phyloP scores from a whole-genome alignment of 2,888 invertebrate species.

The Apamea monoglypha region DNA sequence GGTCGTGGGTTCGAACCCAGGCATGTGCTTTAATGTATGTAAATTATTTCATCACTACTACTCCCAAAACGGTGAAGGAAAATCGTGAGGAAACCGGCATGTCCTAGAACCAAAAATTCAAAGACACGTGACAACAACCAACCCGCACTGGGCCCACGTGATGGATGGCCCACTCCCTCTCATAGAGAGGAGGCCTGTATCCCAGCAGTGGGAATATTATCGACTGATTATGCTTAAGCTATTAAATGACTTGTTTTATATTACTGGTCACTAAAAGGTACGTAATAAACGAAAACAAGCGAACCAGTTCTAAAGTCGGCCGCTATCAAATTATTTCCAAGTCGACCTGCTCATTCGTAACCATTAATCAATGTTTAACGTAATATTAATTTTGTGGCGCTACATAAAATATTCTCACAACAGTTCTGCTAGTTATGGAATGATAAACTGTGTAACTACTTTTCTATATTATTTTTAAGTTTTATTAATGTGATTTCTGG shows the following conservation, averaged over 20 bases:
- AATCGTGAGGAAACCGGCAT: neutral
- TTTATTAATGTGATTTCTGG: constrained; percentile 27
- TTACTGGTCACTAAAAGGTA: neutral
- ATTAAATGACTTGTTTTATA: neutral
- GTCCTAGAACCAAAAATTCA: neutral
- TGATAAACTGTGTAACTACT: constrained; percentile 40
- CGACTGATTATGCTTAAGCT: neutral
- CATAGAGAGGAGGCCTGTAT: neutral
- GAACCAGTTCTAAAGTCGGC: constrained; percentile 32
- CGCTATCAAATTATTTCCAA: constrained; percentile 51
- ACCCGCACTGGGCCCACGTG: neutral
- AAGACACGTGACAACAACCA: neutral
- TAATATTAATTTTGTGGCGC: constrained; percentile 59
- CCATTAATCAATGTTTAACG: constrained; percentile 66
- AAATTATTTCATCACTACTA: neutral
- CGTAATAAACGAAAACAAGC: neutral
- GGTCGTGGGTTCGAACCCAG: too few relatives aligned
- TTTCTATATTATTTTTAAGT: constrained; percentile 42
- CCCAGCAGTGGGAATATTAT: neutral
- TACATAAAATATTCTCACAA: constrained; percentile 47
- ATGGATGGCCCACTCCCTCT: too few relatives aligned
- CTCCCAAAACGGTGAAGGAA: neutral
- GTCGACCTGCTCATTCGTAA: constrained; percentile 35
- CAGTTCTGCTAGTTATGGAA: constrained; percentile 33
- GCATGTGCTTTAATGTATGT: neutral